Percentiles rank a stretch among this genome's conserved stretches.
Conservation (phyloP, 2,797 vertebrate species). For the Pachyuromys duprasi region DNA sequence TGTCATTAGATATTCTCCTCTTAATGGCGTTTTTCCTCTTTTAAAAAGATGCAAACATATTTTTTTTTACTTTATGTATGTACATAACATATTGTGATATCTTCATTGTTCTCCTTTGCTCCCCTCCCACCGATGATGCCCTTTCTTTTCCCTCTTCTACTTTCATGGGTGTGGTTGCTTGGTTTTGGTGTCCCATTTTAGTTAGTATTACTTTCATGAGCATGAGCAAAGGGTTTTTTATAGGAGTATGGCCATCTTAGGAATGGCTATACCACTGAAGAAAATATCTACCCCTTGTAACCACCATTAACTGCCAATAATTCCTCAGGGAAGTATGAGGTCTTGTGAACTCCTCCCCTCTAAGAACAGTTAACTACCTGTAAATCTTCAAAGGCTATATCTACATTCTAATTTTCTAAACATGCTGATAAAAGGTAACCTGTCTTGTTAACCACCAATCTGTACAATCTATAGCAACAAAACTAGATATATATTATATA, state of each 20-base stretch:
- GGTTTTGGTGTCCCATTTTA: neutral
- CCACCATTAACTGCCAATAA: neutral
- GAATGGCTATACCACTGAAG: neutral
- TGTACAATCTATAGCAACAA: constrained; percentile 83
- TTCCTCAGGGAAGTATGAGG: neutral
- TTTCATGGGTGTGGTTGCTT: neutral
- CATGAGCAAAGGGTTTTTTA: neutral
- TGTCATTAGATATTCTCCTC: constrained; percentile 81
- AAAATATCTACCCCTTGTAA: neutral
- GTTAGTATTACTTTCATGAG: neutral
- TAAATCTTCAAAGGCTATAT: constrained; percentile 83
- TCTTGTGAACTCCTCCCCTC: neutral
- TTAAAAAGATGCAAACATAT: constrained; percentile 90
- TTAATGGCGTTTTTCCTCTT: constrained; percentile 83
- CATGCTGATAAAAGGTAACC: constrained; percentile 87
- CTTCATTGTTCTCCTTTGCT: neutral
- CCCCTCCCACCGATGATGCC: neutral
- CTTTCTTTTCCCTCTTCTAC: neutral
- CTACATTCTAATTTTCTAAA: constrained; percentile 89
- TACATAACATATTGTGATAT: neutral
- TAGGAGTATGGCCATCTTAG: neutral
- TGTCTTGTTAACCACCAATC: constrained; percentile 85
- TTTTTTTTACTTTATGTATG: neutral
- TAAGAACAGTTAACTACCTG: neutral
- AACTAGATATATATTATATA: constrained; percentile 85